A percentile compares a stretch with the other conserved stretches of the same genome.
phyloP scores from a whole-genome alignment of 2,797 vertebrate genomes.

The Menidia menidia region DNA sequence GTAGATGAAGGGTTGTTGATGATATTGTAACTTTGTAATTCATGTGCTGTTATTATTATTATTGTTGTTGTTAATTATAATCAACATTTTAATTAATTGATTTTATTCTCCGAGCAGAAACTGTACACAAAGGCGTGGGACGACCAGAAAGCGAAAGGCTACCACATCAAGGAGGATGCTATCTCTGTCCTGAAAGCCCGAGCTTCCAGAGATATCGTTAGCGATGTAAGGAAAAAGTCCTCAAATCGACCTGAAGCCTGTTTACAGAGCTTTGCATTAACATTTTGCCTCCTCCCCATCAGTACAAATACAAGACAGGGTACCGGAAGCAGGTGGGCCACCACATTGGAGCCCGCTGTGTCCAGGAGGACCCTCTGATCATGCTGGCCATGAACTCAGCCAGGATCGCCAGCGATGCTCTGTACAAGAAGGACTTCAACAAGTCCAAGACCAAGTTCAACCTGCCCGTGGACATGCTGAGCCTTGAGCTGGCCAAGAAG shows the following conservation, averaged over 20 bases:
- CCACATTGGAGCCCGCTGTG: slow-evolving; percentile 87
- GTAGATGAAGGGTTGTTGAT: no score
- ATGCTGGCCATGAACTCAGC: slow-evolving; percentile 88
- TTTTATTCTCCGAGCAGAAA: slow-evolving; percentile 92
- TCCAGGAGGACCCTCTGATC: slow-evolving; percentile 88
- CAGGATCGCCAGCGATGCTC: slow-evolving; percentile 89
- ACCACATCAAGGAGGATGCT: slow-evolving; percentile 91
- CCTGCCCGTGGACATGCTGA: slow-evolving; percentile 91
- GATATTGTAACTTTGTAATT: no score
- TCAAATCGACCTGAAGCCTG: not conserved
- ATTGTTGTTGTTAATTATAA: slow-evolving; percentile 28
- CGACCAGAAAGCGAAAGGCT: slow-evolving; percentile 86
- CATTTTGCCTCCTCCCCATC: slow-evolving; percentile 9
- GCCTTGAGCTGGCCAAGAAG: slow-evolving; percentile 87
- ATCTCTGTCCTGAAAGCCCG: slow-evolving; percentile 91
- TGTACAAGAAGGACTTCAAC: slow-evolving; percentile 93
- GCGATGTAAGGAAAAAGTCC: slow-evolving; percentile 87
- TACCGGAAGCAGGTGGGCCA: slow-evolving; percentile 92
- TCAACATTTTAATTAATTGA: no score
- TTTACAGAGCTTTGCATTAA: slow-evolving; percentile 5
- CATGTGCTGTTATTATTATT: not conserved
- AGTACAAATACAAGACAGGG: slow-evolving; percentile 91
- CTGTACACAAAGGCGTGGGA: slow-evolving; percentile 93
- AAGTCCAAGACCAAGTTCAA: slow-evolving; percentile 90
- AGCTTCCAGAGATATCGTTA: slow-evolving; percentile 94